Base-by-base conservation (phyloP, 2,888 invertebrate genomes). In the Drosophila mulleri region DNA sequence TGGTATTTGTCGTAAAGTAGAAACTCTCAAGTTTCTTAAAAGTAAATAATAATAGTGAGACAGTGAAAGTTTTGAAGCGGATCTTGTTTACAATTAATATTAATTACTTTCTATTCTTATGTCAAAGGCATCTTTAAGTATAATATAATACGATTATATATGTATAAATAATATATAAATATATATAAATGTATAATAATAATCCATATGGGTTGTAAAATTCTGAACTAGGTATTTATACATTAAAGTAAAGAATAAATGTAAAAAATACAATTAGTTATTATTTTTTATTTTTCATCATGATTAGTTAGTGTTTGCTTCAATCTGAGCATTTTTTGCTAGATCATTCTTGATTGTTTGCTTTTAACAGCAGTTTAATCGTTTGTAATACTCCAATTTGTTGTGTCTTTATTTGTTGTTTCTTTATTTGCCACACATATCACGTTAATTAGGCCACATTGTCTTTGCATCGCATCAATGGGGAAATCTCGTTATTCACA, bases 401-500 rank as follows among this genome's bases (percentile, higher is more conserved):
- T n/a, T n/a, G n/a, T n/a, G n/a, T n/a, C n/a, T n/a, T n/a, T n/a
- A n/a, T n/a, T n/a, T n/a, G n/a, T n/a, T n/a, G n/a, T 44, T 42
- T 12, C 16, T 42, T 56, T 11, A 29, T 14, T 26, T 29, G 37
- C 56, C n/a, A 26, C 45, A 41, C 0, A 39, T 18, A 32, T 20
- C 50, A 44, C 35, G 50, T 44, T 50, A 59, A 64, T 60, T 54
- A 50, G 48, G 20, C 45, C 47, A 35, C 58, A 52, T 59, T 68
- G 44, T 67, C 57, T 59, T 48, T 20, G 6, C 42, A 29, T 42
- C 32, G 45, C 44, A 48, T 68, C 63, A 59, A 56, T 69, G 16
- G 44, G 44, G 41, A 66, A 66, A 61, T 58, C 63, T 42, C 9
- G 56, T 74, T 77, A 61, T 82, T 78, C 67, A 82, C 83, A 85